Evolutionary conservation across 2,888 invertebrate genomes (phyloP).

Genomic region (Leptopilina myrica): DNA sequence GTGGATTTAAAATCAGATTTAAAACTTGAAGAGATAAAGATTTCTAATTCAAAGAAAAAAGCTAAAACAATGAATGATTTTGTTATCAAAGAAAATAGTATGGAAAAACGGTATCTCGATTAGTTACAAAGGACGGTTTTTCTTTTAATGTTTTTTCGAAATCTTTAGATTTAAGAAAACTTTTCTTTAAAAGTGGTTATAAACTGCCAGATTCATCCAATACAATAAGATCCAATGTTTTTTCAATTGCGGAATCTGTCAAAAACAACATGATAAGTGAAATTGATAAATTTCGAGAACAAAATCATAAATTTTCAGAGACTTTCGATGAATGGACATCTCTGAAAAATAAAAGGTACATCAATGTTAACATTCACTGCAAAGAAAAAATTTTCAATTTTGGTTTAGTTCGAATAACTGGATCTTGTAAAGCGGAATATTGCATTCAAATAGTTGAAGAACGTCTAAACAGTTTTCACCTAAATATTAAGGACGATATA

Average conservation of each 20-base stretch:
- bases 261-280: constrained; percentile 51
- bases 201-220: constrained; percentile 50
- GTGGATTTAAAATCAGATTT: not conserved
- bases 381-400: constrained; percentile 53
- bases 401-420: constrained; percentile 53
- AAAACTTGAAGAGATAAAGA: not conserved
- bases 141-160: constrained; percentile 38
- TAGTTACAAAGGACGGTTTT: constrained; percentile 50
- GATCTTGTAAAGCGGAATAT: constrained; percentile 52
- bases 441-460: constrained; percentile 48
- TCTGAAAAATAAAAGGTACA: constrained; percentile 50
- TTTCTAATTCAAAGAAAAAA: not conserved
- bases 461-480: constrained; percentile 50
- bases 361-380: constrained; percentile 54
- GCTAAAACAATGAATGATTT: constrained; percentile 7
- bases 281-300: constrained; percentile 60
- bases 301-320: constrained; percentile 43
- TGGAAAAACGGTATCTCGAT: constrained; percentile 38
- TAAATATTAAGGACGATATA: constrained; percentile 52
- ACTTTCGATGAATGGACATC: constrained; percentile 49
- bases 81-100: not conserved
- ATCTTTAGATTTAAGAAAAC: constrained; percentile 52
- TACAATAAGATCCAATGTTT: constrained; percentile 51
- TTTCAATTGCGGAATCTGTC: constrained; percentile 50
- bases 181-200: constrained; percentile 50